Base-by-base conservation (phyloP, 2,797 vertebrate genomes). In the Mycteria americana region DNA sequence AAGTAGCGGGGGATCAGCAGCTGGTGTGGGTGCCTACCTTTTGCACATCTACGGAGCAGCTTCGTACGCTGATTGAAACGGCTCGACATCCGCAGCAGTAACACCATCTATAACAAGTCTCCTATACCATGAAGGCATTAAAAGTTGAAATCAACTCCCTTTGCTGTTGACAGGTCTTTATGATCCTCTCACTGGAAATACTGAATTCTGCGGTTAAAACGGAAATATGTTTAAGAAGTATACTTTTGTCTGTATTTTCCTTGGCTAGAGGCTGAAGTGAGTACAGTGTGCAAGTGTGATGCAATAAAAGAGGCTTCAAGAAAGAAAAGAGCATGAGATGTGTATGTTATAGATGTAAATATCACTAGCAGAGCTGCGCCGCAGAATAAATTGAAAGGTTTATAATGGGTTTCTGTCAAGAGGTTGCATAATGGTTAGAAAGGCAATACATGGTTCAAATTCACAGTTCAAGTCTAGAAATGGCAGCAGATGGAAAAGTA, bases 381-480 rank as follows among this genome's bases (percentile, higher is more conserved):
- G 89, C 76, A 85, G 95, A 97, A 97, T 96, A 96, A 97, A 96
- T 95, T 82, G 93, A 91, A 96, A 81, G 83, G 43, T 88, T 97
- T 97, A 95, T 91, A 94, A 94, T 92, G 74, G 78, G 83, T 72
- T 79, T 75, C 93, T 97, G 95, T 97, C 89, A 86, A 86, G 88
- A 95, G 63, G 70, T 95, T 96, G 89, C 94, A 37, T 93, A 93
- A 94, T 82, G 82, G 73, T 88, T 92, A 73, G 59, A 59, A 88
- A 95, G 83, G 83, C n/a, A 3, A 80, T 95, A 78, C 67, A 64
- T 85, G 50, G 76, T 94, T 97, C 89, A 79, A 75, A 75, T 86
- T 86, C 81, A 83, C 45, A 60, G 77, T 57, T 94, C 79, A 94
- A 88, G 45, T 82, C 69, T 76, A 95, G 95, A 95, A 95, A 96